Percentiles rank a stretch among this genome's conserved stretches.
Evolutionary conservation across 2,113 vertebrate genomes (phyloP).

Genomic region (Axis porcinus): DNA sequence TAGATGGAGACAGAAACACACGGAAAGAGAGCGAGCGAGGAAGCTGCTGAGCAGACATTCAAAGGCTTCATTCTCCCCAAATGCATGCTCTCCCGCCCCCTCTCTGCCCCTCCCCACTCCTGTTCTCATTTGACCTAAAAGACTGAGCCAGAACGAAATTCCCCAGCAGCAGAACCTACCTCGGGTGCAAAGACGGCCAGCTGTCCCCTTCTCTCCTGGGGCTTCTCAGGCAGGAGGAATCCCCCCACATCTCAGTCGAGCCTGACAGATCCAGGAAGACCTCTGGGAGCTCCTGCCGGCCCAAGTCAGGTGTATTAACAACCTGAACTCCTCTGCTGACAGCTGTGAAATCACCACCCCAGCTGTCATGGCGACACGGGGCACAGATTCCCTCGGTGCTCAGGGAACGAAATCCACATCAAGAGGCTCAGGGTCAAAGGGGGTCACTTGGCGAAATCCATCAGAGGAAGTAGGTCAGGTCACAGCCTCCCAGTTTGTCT

Average conservation of each 20-base stretch:
- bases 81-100: accelerated
- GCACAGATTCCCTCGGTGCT: neutral
- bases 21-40: neutral
- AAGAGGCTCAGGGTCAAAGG: neutral
- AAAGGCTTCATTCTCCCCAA: neutral
- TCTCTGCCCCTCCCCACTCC: neutral
- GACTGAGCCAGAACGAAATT: neutral
- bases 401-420: neutral
- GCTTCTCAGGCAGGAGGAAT: neutral
- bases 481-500: neutral
- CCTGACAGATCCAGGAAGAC: neutral
- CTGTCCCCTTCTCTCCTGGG: conserved; percentile 17
- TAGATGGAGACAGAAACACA: neutral
- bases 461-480: neutral
- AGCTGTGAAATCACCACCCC: neutral
- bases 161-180: conserved; percentile 43
- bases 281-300: neutral
- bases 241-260: neutral
- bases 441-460: neutral
- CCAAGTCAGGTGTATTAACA: neutral
- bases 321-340: neutral
- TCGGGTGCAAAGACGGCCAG: neutral
- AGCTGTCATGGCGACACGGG: neutral
- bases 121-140: neutral
- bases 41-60: accelerated